These are phyloP conservation scores for Phthorimaea operculella DNA, from an alignment of 1,140 invertebrate genomes.

Conservation along the genomic window DNA sequence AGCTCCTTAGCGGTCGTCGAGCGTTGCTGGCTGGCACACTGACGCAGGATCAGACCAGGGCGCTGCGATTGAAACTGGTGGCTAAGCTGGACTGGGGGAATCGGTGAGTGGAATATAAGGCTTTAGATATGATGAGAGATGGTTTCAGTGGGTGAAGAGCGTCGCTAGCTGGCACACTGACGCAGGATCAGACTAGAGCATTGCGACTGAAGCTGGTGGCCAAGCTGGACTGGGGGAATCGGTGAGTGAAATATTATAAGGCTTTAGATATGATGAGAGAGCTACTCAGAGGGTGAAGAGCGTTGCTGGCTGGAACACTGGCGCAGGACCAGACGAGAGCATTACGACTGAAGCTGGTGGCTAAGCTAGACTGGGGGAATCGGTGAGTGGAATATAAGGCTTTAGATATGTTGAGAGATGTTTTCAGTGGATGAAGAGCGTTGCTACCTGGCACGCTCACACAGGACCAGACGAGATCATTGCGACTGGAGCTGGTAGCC, in stretches of 20 bases:
- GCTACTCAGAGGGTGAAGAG: conserved; percentile 68
- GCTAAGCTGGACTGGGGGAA: conserved; percentile 96
- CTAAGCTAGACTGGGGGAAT: conserved; percentile 96
- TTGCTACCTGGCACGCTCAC: conserved; percentile 88
- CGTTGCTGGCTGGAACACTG: conserved; percentile 85
- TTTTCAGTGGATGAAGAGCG: no score
- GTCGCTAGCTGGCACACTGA: conserved; percentile 86
- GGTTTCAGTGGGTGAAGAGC: no score
- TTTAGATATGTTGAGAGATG: no score
- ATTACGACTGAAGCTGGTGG: conserved; percentile 85
- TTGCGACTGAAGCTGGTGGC: conserved; percentile 86
- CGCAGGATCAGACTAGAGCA: conserved; percentile 88
- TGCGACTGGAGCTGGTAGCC: conserved; percentile 86
- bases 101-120: conserved; percentile 90
- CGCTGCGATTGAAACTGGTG: conserved; percentile 87
- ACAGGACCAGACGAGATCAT: conserved; percentile 86
- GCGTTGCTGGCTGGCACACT: conserved; percentile 87
- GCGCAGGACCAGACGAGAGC: conserved; percentile 91
- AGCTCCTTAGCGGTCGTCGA: conserved; percentile 83
- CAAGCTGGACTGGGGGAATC: conserved; percentile 96
- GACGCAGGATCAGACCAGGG: conserved; percentile 88
- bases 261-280: no score
- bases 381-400: conserved; percentile 91
- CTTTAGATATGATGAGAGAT: no score
- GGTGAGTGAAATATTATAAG: conserved; percentile 78